phyloP scores from a whole-genome alignment of 2,113 vertebrate species.

The Muntiacus muntjak region DNA sequence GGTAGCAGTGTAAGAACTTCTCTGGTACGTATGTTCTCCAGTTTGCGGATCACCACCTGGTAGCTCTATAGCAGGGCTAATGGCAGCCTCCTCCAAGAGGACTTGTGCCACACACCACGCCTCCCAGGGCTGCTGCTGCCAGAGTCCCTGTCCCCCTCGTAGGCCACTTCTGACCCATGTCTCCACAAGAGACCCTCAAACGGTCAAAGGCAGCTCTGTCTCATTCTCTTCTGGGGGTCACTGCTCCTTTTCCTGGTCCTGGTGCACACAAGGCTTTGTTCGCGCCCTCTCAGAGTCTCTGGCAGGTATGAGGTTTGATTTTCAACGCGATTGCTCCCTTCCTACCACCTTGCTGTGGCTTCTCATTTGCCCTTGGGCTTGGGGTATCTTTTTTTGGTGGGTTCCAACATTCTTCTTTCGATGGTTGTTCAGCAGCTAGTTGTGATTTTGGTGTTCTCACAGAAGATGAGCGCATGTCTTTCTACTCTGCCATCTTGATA shows the following conservation, averaged over 20 bases:
- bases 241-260: neutral
- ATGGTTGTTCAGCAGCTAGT: neutral
- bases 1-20: neutral
- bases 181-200: neutral
- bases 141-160: rapidly evolving
- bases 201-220: neutral
- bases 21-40: neutral
- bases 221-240: neutral
- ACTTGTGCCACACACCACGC: neutral
- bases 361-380: neutral
- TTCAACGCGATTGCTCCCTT: rapidly evolving
- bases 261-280: neutral
- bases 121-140: neutral
- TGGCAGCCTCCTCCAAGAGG: neutral
- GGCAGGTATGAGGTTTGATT: neutral
- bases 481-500: neutral
- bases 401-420: neutral
- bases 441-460: neutral
- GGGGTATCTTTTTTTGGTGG: neutral
- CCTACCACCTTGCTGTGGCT: neutral
- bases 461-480: neutral
- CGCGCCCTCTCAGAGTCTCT: neutral
- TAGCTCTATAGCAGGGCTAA: neutral
- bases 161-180: neutral
- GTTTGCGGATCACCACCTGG: rapidly evolving